phyloP scores from a whole-genome alignment of 2,113 vertebrate genomes.

The Mystacornis crossleyi region DNA sequence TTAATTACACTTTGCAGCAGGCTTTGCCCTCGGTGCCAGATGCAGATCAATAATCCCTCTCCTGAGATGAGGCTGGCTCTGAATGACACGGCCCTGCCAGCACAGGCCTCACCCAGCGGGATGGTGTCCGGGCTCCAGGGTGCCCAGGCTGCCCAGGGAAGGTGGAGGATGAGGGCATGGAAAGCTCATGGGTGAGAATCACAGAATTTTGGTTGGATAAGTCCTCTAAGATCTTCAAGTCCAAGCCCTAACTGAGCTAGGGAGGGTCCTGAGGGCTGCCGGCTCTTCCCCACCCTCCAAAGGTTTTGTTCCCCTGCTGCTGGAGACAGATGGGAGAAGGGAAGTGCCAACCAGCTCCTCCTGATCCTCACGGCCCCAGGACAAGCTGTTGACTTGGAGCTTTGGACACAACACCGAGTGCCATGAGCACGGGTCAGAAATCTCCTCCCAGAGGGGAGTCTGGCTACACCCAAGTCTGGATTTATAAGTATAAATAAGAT shows the following conservation, averaged over 20 bases:
- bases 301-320: neutral
- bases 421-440: neutral
- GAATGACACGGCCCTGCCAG: accelerated
- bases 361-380: neutral
- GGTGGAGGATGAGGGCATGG: neutral
- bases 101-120: neutral
- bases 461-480: neutral
- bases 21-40: neutral
- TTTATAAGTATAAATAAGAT: constrained; percentile 13
- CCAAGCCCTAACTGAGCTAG: neutral
- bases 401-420: neutral
- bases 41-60: neutral
- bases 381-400: neutral
- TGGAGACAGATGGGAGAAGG: neutral
- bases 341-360: neutral
- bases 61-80: accelerated
- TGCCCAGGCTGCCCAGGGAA: neutral
- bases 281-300: neutral
- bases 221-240: neutral
- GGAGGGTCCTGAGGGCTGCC: neutral
- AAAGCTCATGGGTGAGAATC: neutral
- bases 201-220: neutral
- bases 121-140: accelerated
- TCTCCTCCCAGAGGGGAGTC: neutral
- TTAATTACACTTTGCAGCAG: constrained; percentile 41